phyloP scores from a whole-genome alignment of 2,797 vertebrate genomes.

The Furcifer pardalis region DNA sequence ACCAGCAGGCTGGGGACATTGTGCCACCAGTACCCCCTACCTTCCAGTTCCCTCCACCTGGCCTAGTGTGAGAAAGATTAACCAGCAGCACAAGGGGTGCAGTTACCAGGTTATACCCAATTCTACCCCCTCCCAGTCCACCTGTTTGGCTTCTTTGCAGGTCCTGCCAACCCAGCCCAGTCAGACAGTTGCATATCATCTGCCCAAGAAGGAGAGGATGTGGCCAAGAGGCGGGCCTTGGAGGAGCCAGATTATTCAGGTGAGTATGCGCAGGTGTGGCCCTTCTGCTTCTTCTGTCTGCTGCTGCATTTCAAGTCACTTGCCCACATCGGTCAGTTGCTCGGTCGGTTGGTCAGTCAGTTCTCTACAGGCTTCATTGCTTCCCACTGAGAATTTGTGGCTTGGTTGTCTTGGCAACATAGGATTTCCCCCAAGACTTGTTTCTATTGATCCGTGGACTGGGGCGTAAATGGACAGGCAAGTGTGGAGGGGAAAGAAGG shows the following conservation, averaged over 20 bases:
- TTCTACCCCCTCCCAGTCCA: background rate
- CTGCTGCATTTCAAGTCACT: conserved; percentile 81
- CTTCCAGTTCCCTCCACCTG: too few relatives aligned
- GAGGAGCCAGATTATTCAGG: conserved; percentile 82
- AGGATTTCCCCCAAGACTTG: conserved; percentile 97
- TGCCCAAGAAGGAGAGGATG: conserved; percentile 74
- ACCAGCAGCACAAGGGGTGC: too few relatives aligned
- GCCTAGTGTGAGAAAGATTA: too few relatives aligned
- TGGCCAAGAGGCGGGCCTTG: conserved; percentile 76
- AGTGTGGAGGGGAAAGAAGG: conserved; percentile 87
- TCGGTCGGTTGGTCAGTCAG: too few relatives aligned
- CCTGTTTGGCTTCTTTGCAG: conserved; percentile 46
- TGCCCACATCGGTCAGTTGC: too few relatives aligned
- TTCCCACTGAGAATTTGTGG: conserved; percentile 90
- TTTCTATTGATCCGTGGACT: conserved; percentile 96
- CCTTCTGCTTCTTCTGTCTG: conserved; percentile 75
- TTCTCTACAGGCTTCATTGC: conserved; percentile 80
- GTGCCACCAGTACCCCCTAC: too few relatives aligned
- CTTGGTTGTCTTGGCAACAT: conserved; percentile 96
- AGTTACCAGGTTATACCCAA: too few relatives aligned
- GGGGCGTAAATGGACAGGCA: conserved; percentile 92
- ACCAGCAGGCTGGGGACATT: too few relatives aligned
- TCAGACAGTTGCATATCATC: conserved; percentile 77
- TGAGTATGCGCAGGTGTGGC: conserved; percentile 72
- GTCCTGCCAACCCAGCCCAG: conserved; percentile 78